Conservation (phyloP, 2,888 invertebrate species). For the Agrilus mali region DNA sequence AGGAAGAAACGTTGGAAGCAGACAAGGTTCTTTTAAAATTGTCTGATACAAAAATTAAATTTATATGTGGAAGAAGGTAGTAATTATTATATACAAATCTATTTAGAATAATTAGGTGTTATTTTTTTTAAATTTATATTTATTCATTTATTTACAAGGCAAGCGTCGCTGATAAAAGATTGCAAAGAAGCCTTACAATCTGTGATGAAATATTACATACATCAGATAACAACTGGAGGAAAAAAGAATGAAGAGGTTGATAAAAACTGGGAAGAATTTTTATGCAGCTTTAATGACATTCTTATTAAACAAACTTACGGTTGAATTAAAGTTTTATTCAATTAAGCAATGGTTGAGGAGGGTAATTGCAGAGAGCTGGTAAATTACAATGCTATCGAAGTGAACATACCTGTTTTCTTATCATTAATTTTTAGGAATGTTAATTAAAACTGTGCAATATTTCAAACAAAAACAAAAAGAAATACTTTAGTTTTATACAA, state of each 20-base stretch:
- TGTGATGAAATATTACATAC: conserved; percentile 24
- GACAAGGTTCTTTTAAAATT: conserved; percentile 26
- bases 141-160: conserved; percentile 27
- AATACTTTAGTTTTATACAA: too few relatives aligned
- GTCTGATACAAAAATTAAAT: conserved; percentile 27
- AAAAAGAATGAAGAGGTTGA: conserved; percentile 17
- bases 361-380: neutral
- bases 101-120: neutral
- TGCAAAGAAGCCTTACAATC: conserved; percentile 24
- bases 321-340: neutral
- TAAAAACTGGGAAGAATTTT: conserved; percentile 19
- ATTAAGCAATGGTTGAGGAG: neutral
- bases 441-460: too few relatives aligned
- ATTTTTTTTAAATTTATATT: neutral
- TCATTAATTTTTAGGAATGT: too few relatives aligned
- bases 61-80: conserved; percentile 32
- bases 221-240: conserved; percentile 25
- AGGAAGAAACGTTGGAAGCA: conserved; percentile 12
- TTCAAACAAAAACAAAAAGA: too few relatives aligned
- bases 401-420: too few relatives aligned
- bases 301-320: conserved; percentile 4
- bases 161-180: conserved; percentile 30
- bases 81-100: conserved; percentile 16
- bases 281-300: conserved; percentile 16
- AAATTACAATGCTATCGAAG: too few relatives aligned